Base-by-base conservation (phyloP, 2,888 invertebrate genomes). In the Oasisia sp. region DNA sequence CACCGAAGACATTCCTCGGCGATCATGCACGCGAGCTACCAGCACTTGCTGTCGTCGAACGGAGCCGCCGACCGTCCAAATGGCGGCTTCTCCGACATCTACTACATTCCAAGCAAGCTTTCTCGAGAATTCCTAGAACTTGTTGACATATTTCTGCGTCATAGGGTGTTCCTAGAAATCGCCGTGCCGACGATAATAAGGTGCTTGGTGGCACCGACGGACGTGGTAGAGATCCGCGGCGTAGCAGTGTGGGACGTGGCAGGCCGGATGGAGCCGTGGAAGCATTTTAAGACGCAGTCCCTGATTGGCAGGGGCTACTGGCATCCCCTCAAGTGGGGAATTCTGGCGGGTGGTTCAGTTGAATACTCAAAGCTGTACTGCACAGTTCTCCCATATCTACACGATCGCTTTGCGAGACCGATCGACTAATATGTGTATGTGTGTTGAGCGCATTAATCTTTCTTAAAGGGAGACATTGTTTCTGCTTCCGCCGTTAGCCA, bases 251-350 rank as follows among this genome's bases (percentile, higher is more conserved):
- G 93, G 93, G 92, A 92, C n/a, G 89, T 91, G 12, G 91, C 92
- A 27, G 45, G 32, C 32, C 91, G 94, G 14, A 93, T 93, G 90
- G 32, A 90, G 32, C 93, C 94, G 3, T 93, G 93, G 94, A 27
- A 56, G n/a, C 92, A 94, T 92, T 94, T 94, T 92, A 92, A 27
- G 14, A 91, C 89, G 32, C 50, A 92, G 3, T 44, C 93, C 27
- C 91, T 94, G 9, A 32, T 92, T 12, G 92, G 91, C 5, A 93
- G 93, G 91, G 91, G 44, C 27, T 94, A 92, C 91, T 45, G 93
- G 32, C 94, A 94, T 90, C 94, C 94, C 14, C 32, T 92, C n/a
- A 94, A 94, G 58, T 93, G 93, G 94, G 91, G 94, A 90, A 58
- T 38, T 19, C 91, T 94, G 27, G 32, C 74, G 0, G 32, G 38